Evolutionary conservation across 2,113 vertebrate species (phyloP), one percentile per base, ranked within the genome.

Genomic region (zebrafish (Danio rerio)): DNA sequence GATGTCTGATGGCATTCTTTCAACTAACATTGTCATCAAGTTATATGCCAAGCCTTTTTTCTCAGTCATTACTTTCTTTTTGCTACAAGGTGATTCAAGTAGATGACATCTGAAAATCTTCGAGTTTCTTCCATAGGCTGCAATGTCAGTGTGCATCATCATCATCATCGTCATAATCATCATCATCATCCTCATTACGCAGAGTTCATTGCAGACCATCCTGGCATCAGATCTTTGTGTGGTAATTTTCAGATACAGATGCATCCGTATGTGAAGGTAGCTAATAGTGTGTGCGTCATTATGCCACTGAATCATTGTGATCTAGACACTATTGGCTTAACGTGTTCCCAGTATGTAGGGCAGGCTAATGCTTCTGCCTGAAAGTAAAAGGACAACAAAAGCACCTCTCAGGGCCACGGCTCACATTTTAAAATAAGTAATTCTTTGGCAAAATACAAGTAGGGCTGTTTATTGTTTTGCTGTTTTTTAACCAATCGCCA

Each of bases 1-100:
- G 58, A 77, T 61, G 56, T 49, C 73, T 47, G 55, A 61, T 59
- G 73, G 56, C 18, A 13, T 74, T 74, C 40, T 15, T 59, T 61
- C 40, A 76, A 10, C 1, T 61, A 61, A 76, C n/a, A 47, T 75
- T 47, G 55, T 59, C 69, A 74, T 53, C n/a, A 42, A 18, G 31
- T 74, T 20, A 16, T 65, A 42, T 59, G 47, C 55, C 18, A 40
- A 68, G 18, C 20, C 13, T 65, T 6, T 49, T 42, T 49, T 74
- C 61, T 84, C 42, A 74, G 80, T 74, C 21, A 59, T 84, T 74
- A 58, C 49, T 66, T 78, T 50, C 18, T 61, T 53, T n/a, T 45
- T 16, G 56, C 49, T 47, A 65, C 9, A 40, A 73, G 16, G 58
- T 18, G n/a, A 53, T 52, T 69, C 18, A 65, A 68, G 15, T 53